Base-by-base conservation (phyloP, 2,797 vertebrate species). In the Myotis pilosus region DNA sequence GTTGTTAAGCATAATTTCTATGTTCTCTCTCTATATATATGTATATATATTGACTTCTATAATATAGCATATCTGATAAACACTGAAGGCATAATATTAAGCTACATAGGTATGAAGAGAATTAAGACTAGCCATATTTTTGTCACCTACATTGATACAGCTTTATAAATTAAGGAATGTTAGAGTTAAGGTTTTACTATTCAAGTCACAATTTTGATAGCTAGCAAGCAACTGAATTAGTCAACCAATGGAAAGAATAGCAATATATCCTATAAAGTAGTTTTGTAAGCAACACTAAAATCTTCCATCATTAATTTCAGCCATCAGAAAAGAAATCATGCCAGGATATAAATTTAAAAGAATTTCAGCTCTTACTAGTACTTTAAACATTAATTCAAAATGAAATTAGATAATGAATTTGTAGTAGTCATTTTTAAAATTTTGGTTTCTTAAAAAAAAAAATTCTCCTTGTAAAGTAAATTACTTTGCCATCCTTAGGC, bases 11-110 rank as follows among this genome's bases (percentile, higher is more conserved):
- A 78, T n/a, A 60, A 12, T 86, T 62, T 88, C 74, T 88, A 49
- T 41, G 6, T 66, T 92, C 22, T 68, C 53, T 55, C 53, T 55
- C 0, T 44, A 44, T 47, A 47, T 47, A 47, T 47, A 53, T 53
- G 11, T 53, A 53, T 30, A 15, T 25, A 82, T 23, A 84, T n/a
- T 16, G 55, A 57, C 3, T 71, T 93, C 53, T 8, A 74, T 62
- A 49, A 81, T n/a, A 57, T 36, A 83, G 16, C 3, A 20, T 62
- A 83, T 80, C 30, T 72, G 49, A 30, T 30, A 36, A 82, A 88
- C 87, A 71, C 22, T 64, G 91, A 86, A 93, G 66, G 53, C 36
- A 83, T 28, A 51, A 60, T 72, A 89, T 33, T 81, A 51, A 91
- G 51, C 11, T 66, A 4, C 38, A 41, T 7, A 22, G 6, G 0